Conservation (phyloP, 30 jellyfish, hydroid and myxozoan genomes). For the Phacellophora camtschatica region DNA sequence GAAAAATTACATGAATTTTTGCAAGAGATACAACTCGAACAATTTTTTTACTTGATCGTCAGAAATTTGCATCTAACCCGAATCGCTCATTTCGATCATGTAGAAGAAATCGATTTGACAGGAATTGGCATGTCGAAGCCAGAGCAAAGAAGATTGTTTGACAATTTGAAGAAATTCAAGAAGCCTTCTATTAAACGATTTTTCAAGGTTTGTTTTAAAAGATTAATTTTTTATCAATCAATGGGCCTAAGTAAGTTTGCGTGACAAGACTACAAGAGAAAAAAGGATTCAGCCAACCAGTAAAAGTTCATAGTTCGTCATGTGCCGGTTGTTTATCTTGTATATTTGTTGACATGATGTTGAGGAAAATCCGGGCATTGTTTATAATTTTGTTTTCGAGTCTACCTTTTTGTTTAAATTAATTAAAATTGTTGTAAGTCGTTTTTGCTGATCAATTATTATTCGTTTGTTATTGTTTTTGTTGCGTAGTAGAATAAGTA, state of each 20-base stretch:
- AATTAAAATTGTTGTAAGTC: too few species aligned
- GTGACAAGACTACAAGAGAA: too few species aligned
- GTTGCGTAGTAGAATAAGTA: too few species aligned
- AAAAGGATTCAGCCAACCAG: too few species aligned
- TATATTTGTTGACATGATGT: neutral
- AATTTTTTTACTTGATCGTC: conserved; percentile 51
- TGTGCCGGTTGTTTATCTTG: too few species aligned
- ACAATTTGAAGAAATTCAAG: conserved; percentile 61
- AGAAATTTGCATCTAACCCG: conserved; percentile 78
- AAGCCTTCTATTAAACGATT: conserved; percentile 35
- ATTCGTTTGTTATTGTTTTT: too few species aligned
- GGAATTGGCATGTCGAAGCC: conserved; percentile 94
- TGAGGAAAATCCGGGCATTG: too few species aligned
- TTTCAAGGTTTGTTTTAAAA: conserved; percentile 26
- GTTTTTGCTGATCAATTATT: too few species aligned
- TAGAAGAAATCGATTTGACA: conserved; percentile 73
- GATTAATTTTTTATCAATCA: neutral
- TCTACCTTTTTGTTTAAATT: too few species aligned
- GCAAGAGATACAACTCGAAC: conserved; percentile 81
- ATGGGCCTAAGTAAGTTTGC: neutral
- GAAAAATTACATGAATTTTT: conserved; percentile 69
- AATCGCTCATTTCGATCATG: conserved; percentile 86
- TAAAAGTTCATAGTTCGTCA: too few species aligned
- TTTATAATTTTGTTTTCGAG: too few species aligned
- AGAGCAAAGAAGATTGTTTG: conserved; percentile 85